Evolutionary conservation across 2,797 vertebrate species (phyloP).

Genomic region (Premnoplex brunnescens): DNA sequence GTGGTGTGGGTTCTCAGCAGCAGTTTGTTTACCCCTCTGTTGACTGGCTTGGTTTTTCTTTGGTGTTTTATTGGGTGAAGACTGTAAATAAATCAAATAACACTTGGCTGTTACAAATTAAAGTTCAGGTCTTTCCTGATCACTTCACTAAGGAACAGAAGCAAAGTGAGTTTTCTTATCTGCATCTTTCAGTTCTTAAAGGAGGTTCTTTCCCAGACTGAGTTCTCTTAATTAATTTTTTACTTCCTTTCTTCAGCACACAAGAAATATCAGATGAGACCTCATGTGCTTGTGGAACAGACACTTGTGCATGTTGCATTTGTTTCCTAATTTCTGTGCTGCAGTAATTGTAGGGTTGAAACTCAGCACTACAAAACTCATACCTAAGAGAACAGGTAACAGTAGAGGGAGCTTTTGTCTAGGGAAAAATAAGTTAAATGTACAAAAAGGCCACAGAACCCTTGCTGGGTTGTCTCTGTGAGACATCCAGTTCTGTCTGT

Average conservation of each 20-base stretch:
- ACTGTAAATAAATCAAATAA: not conserved
- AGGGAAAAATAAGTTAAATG: not conserved
- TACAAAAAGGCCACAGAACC: not conserved
- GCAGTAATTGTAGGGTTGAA: not conserved
- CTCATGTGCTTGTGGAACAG: not conserved
- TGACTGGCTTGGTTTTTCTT: not conserved
- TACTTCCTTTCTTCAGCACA: not conserved
- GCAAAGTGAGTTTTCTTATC: not conserved
- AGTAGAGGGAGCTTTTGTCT: not conserved
- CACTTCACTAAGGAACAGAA: not conserved
- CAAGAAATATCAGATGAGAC: not conserved
- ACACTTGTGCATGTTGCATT: not conserved
- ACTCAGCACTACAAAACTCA: not conserved
- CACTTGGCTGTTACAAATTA: not conserved
- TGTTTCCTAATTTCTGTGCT: not conserved
- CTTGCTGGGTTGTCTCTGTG: not conserved
- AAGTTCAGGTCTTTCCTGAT: not conserved
- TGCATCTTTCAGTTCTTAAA: not conserved
- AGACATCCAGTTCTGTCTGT: not conserved
- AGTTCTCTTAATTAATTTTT: not conserved
- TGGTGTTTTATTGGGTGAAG: not conserved
- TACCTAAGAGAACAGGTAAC: not conserved
- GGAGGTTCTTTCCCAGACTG: not conserved
- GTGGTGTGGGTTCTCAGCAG: not conserved
- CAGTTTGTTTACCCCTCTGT: not conserved